Evolutionary conservation across 2,113 vertebrate genomes (phyloP), one percentile per base, ranked within the genome.

Genomic region (Microcebus jonahi): DNA sequence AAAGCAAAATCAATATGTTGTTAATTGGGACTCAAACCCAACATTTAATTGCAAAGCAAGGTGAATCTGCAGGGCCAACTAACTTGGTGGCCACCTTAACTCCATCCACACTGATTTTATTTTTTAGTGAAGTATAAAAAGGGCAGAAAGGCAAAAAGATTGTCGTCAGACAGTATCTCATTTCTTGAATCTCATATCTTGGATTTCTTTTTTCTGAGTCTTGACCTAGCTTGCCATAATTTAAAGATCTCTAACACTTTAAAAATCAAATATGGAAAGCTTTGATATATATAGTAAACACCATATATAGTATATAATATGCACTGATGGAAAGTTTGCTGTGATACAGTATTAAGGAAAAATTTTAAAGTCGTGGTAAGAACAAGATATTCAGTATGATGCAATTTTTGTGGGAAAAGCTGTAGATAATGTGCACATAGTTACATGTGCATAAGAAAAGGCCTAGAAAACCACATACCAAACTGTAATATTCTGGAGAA

Each of bases 1-100:
- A 90, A 97, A 90, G 55, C 36, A 96, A 93, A 95, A 92, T 95
- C 93, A 92, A 4, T 65, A 90, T 88, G 59, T 90, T 81, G 63
- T 95, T 91, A 92, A 88, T 55, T 85, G 67, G 65, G 42, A 71
- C 84, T 48, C 15, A 97, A 93, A 88, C 67, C 27, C 25, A 50
- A 67, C 70, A 29, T 77, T 92, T 96, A 61, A 85, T 90, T 77
- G 67, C 42, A 77, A 88, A 68, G 42, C 50, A 39, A 53, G 68
- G 42, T 81, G 59, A 65, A 31, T 50, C 71, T 70, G 63, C 65
- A 68, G 11, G 31, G 9, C 85, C 50, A 39, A 45, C 95, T 45
- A 18, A 57, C 27, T 45, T 15, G 0, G 11, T 57, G n/a, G 18
- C 59, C 1, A 12, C 67, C 39, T 87, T 57, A 36, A 39, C 85